A percentile compares a stretch with the other conserved stretches of the same genome.
Conservation (phyloP, 2,888 invertebrate genomes). For the Leptinotarsa tumamoca region DNA sequence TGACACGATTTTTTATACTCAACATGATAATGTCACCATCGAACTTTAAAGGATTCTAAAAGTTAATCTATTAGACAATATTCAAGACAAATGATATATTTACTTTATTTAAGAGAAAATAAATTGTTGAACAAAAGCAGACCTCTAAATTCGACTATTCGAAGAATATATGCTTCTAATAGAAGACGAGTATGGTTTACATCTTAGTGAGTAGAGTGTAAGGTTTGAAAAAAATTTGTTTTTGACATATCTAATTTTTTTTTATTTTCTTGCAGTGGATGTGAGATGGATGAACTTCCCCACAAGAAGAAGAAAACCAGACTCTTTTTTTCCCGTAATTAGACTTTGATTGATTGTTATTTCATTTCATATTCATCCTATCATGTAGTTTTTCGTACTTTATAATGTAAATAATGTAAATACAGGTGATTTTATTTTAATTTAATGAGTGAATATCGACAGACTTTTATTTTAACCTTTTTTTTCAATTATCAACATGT, state of each 20-base stretch:
- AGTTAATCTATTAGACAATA: background rate
- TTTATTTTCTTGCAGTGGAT: background rate
- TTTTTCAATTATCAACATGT: too few species aligned
- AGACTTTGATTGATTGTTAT: background rate
- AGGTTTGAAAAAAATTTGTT: background rate
- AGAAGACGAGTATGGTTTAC: slow-evolving; percentile 26
- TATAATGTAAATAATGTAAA: too few species aligned
- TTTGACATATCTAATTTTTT: background rate
- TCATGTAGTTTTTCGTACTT: background rate
- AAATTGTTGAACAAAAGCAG: slow-evolving; percentile 17
- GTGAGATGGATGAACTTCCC: background rate
- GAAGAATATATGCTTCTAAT: slow-evolving; percentile 25
- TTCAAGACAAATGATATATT: slow-evolving; percentile 3
- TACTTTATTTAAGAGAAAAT: slow-evolving; percentile 25
- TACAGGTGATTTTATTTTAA: too few species aligned
- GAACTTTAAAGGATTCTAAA: too few species aligned
- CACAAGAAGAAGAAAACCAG: slow-evolving; percentile 16
- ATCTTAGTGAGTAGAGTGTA: slow-evolving; percentile 1
- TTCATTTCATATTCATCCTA: too few species aligned
- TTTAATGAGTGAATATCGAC: too few species aligned
- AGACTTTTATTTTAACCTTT: too few species aligned
- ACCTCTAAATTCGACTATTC: slow-evolving; percentile 17
- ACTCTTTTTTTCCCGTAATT: background rate
- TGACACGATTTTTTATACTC: too few species aligned
- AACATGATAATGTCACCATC: too few species aligned